Conservation (phyloP, 2,888 invertebrate genomes). For the Aphodius sticticus region DNA sequence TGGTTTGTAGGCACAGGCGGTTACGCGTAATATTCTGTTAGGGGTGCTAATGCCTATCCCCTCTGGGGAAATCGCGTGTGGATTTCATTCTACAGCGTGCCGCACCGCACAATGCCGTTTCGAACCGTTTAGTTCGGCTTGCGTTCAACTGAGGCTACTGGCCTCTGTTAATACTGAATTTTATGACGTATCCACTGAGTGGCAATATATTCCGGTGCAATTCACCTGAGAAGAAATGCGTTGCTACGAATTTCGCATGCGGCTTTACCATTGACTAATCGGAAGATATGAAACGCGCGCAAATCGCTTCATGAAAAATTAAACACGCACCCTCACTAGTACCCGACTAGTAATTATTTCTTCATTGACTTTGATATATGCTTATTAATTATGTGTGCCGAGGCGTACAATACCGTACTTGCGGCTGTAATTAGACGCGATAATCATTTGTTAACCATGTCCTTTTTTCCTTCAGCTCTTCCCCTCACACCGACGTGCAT, state of each 20-base stretch:
- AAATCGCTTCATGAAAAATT: not conserved
- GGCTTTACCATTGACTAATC: not conserved
- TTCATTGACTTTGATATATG: constrained; percentile 14
- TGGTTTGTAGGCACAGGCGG: constrained; percentile 48
- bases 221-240: not conserved
- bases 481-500: not conserved
- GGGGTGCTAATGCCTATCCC: constrained; percentile 51
- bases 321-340: not conserved
- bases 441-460: not conserved
- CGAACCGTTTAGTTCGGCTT: constrained; percentile 19
- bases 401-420: not conserved
- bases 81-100: constrained; percentile 35
- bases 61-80: constrained; percentile 50
- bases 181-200: not conserved
- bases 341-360: not conserved
- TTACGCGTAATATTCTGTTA: constrained; percentile 52
- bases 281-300: no score
- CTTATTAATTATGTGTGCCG: constrained; percentile 17
- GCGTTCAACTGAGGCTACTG: not conserved
- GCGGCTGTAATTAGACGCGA: not conserved
- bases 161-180: constrained; percentile 18
- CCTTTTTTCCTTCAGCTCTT: not conserved
- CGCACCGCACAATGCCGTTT: constrained; percentile 5
- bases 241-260: not conserved
- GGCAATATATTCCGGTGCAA: not conserved